These are phyloP conservation scores for Acrossocheilus fasciatus DNA, from an alignment of 2,797 vertebrate species.

Conservation along the genomic window DNA sequence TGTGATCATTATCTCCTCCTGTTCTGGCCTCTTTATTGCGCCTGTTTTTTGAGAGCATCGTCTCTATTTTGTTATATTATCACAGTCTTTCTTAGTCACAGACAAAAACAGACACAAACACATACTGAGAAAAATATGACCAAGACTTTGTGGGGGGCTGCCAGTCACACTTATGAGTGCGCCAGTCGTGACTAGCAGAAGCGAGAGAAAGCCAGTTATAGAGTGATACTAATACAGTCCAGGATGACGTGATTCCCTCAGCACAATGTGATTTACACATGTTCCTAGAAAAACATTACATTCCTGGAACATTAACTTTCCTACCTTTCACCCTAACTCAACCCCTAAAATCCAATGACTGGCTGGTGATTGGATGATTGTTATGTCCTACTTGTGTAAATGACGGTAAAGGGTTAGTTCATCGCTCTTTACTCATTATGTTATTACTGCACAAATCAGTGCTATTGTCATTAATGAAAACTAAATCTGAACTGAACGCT, in stretches of 20 bases:
- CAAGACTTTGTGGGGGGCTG: background rate
- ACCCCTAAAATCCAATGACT: background rate
- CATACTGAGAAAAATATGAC: slow-evolving; percentile 29
- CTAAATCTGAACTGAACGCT: background rate
- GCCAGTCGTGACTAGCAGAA: slow-evolving; percentile 26
- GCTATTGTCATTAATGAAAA: background rate
- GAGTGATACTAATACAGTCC: slow-evolving; percentile 7
- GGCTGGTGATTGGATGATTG: background rate
- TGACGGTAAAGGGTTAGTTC: background rate
- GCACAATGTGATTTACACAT: background rate
- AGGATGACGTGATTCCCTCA: background rate
- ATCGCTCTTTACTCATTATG: background rate
- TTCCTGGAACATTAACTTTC: background rate
- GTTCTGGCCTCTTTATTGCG: background rate
- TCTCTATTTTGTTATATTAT: background rate
- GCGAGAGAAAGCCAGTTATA: slow-evolving; percentile 22
- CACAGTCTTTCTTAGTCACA: slow-evolving; percentile 12
- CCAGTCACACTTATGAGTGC: background rate
- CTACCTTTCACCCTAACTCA: background rate
- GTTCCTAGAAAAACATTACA: background rate
- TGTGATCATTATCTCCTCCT: slow-evolving; percentile 26
- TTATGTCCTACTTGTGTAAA: background rate
- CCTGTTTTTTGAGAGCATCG: background rate
- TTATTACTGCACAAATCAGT: background rate
- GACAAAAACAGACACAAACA: background rate